Evolutionary conservation across 1,140 invertebrate genomes (phyloP), one percentile per base, ranked within the genome.

Genomic region (Tetramorium parvispinum): DNA sequence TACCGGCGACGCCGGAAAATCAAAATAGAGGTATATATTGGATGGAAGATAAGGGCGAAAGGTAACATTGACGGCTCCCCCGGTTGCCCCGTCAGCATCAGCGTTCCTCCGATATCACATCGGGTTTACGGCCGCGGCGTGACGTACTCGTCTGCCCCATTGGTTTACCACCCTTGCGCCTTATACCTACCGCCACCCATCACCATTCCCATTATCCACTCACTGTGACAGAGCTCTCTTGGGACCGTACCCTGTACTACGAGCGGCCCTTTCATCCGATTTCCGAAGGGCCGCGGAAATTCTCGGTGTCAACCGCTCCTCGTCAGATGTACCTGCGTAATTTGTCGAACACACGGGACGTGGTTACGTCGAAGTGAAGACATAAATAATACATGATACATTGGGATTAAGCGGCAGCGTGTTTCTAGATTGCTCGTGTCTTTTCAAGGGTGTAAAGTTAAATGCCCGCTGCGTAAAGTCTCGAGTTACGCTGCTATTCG

Each of bases 41-140:
- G 88, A 85, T 68, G 13, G 71, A 75, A 57, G 88, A 82, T 57
- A 76, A 82, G 75, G 75, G 82, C 55, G 77, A 85, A 88, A 93
- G 92, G 93, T 94, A 93, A 92, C 93, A 93, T 94, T 94, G 94
- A 95, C 93, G 92, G 94, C 89, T 94, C 93, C 93, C 94, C 86
- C 91, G 93, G 93, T 92, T 94, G 94, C 92, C 85, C 91, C 91
- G 93, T 94, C 93, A 94, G 93, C 92, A 93, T 93, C 92, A 94
- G 93, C 93, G 93, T 91, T 94, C 93, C 88, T 92, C 82, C 90
- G 87, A 93, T 92, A 94, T 94, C 94, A 93, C 93, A 93, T 94
- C 91, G 92, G 88, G 93, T 95, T 95, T 95, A 95, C 94, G 92
- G 93, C 94, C 91, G 91, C 91, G 90, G 92, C 94, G 94, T 95